Evolutionary conservation across 2,888 invertebrate genomes (phyloP).

Genomic region (Exephanes ischioxanthus): DNA sequence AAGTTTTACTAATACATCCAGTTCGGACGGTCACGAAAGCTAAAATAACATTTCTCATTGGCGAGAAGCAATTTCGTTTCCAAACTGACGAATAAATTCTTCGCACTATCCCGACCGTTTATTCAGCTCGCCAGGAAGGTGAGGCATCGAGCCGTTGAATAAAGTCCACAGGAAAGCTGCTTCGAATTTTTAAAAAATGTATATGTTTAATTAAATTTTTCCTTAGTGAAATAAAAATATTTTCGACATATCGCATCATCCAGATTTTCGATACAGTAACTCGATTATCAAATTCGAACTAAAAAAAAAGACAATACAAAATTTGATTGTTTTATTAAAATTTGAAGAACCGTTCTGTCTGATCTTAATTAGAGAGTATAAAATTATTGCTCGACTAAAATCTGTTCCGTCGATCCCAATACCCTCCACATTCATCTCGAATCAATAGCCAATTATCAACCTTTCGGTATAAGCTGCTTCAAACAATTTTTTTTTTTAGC

Average conservation of each 20-base stretch:
- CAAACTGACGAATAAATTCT: constrained; percentile 52
- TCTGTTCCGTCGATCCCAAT: constrained; percentile 9
- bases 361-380: background rate
- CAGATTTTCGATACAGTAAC: background rate
- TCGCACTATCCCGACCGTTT: constrained; percentile 40
- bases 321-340: background rate
- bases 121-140: constrained; percentile 42
- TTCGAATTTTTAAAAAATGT: background rate
- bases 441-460: constrained; percentile 62
- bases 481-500: background rate
- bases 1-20: constrained; percentile 61
- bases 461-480: constrained; percentile 40
- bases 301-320: background rate
- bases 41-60: constrained; percentile 67
- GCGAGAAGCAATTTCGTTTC: constrained; percentile 43
- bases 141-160: constrained; percentile 5
- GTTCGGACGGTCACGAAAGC: constrained; percentile 49
- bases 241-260: background rate
- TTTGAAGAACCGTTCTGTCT: background rate
- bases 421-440: constrained; percentile 14
- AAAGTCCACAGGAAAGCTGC: constrained; percentile 20
- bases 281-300: background rate
- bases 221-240: background rate
- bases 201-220: background rate
- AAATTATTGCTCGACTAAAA: background rate